Percentiles rank a stretch among this genome's conserved stretches.
phyloP scores from a whole-genome alignment of 2,113 vertebrate species.

The Calyptomena viridis region DNA sequence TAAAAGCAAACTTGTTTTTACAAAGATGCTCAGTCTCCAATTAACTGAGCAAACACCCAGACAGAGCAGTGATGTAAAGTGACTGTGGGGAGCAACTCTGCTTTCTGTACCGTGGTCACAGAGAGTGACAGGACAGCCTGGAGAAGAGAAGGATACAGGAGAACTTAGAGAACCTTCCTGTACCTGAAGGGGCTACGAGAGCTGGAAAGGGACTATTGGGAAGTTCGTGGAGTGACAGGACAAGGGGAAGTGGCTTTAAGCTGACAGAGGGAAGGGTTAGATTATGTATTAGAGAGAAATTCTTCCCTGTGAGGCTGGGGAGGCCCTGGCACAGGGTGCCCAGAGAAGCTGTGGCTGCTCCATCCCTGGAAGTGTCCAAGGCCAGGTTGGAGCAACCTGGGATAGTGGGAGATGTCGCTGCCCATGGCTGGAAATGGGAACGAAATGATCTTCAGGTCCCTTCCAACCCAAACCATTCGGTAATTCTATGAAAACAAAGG shows the following conservation, averaged over 20 bases:
- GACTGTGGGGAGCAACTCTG: background rate
- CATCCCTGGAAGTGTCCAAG: background rate
- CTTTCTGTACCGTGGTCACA: background rate
- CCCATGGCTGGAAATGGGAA: background rate
- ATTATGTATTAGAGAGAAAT: background rate
- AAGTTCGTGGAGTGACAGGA: background rate
- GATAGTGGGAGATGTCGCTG: background rate
- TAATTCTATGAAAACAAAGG: background rate
- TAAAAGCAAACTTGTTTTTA: background rate
- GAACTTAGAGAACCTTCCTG: background rate
- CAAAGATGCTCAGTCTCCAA: background rate
- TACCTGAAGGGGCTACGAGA: background rate
- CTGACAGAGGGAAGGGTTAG: background rate
- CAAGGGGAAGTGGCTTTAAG: background rate
- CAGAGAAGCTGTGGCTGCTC: background rate
- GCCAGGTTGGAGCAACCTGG: background rate
- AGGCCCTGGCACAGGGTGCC: background rate
- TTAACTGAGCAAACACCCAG: background rate
- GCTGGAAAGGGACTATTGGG: no score
- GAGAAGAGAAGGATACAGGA: background rate
- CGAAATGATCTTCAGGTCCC: background rate
- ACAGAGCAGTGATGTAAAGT: background rate
- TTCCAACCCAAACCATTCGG: background rate
- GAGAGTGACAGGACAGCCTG: background rate
- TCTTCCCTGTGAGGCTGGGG: rapidly evolving